These are phyloP conservation scores for Whitmania pigra DNA, from an alignment of 1,140 invertebrate genomes.

Conservation along the genomic window DNA sequence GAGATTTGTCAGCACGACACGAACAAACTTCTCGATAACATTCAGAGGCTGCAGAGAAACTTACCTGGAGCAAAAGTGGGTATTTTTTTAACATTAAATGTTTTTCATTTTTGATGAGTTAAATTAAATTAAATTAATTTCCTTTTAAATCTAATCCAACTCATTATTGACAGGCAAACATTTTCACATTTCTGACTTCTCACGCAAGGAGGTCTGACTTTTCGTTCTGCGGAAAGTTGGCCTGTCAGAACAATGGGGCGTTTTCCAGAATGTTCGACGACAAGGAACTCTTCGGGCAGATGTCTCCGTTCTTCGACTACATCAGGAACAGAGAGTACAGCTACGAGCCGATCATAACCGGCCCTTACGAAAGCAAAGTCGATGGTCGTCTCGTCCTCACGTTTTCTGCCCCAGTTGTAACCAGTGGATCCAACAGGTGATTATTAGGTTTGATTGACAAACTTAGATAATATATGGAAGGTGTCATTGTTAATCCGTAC, in stretches of 20 bases:
- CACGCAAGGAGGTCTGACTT: conserved; percentile 28
- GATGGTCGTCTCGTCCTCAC: conserved; percentile 28
- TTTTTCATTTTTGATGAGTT: no score
- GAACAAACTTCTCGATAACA: conserved; percentile 22
- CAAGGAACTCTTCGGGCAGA: conserved; percentile 28
- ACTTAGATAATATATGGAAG: not conserved
- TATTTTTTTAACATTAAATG: not conserved
- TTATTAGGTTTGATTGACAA: not conserved
- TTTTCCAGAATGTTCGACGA: conserved; percentile 21
- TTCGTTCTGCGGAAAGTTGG: conserved; percentile 22
- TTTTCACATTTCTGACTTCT: conserved; percentile 28
- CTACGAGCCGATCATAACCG: conserved; percentile 26
- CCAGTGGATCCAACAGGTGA: not conserved
- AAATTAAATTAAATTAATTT: no score
- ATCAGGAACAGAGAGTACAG: conserved; percentile 24
- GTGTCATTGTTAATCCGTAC: not conserved
- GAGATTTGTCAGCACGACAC: conserved; percentile 24
- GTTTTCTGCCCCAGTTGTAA: conserved; percentile 25
- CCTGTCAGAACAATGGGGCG: conserved; percentile 24
- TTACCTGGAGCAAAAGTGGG: not conserved
- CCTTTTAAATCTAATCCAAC: no score
- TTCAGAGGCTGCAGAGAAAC: not conserved
- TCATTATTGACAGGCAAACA: conserved; percentile 21
- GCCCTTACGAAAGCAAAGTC: conserved; percentile 28
- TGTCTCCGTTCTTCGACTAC: conserved; percentile 28